Conservation (phyloP, 2,888 invertebrate species). For the Andrena bucephala region DNA sequence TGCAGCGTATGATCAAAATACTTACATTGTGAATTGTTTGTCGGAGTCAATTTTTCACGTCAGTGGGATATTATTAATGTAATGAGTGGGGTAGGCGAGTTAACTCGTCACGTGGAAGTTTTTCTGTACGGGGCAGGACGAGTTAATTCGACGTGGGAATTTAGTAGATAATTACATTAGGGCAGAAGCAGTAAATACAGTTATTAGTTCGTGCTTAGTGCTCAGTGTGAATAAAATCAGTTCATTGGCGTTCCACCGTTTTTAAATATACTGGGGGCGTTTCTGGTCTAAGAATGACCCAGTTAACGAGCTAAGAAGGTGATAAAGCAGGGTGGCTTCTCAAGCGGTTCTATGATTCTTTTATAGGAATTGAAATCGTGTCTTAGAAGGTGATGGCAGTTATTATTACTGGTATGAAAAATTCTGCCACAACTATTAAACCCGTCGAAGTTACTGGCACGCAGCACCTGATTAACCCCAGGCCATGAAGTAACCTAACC, state of each 20-base stretch:
- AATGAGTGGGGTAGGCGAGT: too few species aligned
- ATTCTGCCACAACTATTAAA: constrained; percentile 6
- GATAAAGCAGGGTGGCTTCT: neutral
- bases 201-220: too few species aligned
- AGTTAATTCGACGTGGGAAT: too few species aligned
- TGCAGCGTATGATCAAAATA: neutral
- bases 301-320: neutral
- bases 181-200: too few species aligned
- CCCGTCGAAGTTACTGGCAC: neutral
- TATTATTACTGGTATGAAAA: constrained; percentile 1
- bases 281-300: too few species aligned
- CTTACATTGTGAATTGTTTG: neutral
- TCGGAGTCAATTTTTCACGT: neutral
- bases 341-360: neutral
- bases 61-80: too few species aligned
- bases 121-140: too few species aligned
- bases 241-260: too few species aligned
- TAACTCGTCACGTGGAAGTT: too few species aligned
- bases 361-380: neutral
- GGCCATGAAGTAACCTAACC: neutral
- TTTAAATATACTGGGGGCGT: too few species aligned
- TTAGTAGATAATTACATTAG: too few species aligned
- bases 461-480: neutral
- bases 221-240: too few species aligned
- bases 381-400: neutral